Conservation (phyloP, 2,113 vertebrate genomes). For the Equus quagga region DNA sequence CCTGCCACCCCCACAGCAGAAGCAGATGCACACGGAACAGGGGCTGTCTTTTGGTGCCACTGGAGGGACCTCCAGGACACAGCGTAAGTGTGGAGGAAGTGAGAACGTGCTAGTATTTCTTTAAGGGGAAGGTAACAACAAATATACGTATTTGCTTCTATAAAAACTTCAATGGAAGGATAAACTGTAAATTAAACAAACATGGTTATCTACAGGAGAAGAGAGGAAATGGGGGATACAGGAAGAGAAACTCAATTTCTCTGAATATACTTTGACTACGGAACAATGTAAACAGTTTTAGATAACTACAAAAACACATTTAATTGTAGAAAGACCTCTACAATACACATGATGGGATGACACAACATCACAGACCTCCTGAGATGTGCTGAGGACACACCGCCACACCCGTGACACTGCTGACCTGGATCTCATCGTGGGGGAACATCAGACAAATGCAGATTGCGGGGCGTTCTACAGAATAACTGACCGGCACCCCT, state of each 20-base stretch:
- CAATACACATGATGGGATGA: rapidly evolving
- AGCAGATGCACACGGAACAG: rapidly evolving
- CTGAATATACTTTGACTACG: background rate
- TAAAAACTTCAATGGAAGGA: background rate
- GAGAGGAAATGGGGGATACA: rapidly evolving
- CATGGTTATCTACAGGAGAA: rapidly evolving
- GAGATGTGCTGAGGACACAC: rapidly evolving
- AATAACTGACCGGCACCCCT: rapidly evolving
- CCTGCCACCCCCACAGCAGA: rapidly evolving
- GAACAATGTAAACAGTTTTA: background rate
- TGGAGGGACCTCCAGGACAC: background rate
- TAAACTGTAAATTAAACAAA: background rate
- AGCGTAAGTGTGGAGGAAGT: rapidly evolving
- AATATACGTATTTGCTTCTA: rapidly evolving
- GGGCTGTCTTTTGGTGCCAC: rapidly evolving
- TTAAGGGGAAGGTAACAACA: no score
- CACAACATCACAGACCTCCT: rapidly evolving
- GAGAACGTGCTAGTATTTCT: rapidly evolving
- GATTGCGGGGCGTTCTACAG: rapidly evolving
- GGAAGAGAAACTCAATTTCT: background rate
- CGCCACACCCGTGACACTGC: rapidly evolving
- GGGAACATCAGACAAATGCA: background rate
- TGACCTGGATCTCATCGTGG: rapidly evolving
- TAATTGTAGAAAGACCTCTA: background rate
- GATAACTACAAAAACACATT: rapidly evolving